A percentile compares a stretch with the other conserved stretches of the same genome.
Conservation (phyloP, 2,113 vertebrate genomes). For the Antigone vipio region DNA sequence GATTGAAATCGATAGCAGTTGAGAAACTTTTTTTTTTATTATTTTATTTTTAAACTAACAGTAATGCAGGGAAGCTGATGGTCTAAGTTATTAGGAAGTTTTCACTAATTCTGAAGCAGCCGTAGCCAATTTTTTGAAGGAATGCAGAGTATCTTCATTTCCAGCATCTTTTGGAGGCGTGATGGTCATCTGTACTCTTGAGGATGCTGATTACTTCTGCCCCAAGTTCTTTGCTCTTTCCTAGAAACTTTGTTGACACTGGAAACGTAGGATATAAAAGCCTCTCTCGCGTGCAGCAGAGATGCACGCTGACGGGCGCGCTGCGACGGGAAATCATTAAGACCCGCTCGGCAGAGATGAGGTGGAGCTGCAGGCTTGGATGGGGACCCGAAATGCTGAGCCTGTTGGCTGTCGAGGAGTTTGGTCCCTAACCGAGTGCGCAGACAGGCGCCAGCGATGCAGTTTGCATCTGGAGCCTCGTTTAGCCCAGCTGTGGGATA, state of each 20-base stretch:
- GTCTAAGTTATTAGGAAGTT: neutral
- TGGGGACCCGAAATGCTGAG: neutral
- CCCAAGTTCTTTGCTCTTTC: neutral
- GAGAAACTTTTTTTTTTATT: neutral
- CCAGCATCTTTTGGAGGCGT: rapidly evolving
- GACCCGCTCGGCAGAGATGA: neutral
- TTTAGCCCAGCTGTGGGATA: neutral
- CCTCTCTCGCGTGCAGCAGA: neutral
- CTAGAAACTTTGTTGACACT: neutral
- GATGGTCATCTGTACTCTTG: neutral
- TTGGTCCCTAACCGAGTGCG: rapidly evolving
- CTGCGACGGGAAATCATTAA: rapidly evolving
- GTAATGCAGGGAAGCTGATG: neutral
- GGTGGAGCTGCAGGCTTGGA: neutral
- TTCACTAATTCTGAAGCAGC: neutral
- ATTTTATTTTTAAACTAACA: neutral
- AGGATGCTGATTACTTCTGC: neutral
- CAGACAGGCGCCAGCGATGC: rapidly evolving
- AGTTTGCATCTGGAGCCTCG: rapidly evolving
- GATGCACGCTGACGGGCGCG: neutral
- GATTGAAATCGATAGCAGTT: constrained; percentile 50
- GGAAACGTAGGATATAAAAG: neutral
- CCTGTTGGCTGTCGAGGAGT: neutral
- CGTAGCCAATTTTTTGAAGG: neutral
- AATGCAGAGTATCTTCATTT: neutral